phyloP scores from a whole-genome alignment of 2,888 invertebrate species.

The Mythimna albipuncta region DNA sequence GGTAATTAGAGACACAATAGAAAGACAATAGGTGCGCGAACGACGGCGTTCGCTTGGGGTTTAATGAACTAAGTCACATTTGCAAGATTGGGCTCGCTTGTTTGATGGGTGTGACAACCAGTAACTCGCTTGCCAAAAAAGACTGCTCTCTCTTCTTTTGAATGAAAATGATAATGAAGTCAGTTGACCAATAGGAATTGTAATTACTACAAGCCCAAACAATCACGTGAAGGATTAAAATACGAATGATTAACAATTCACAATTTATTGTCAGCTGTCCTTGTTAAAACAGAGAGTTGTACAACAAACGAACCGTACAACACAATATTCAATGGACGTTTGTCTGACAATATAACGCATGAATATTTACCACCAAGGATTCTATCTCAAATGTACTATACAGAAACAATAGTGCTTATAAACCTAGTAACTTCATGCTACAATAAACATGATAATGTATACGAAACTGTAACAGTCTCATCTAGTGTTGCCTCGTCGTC shows the following conservation, averaged over 20 bases:
- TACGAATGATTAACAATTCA: slow-evolving; percentile 35
- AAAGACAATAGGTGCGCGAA: too few relatives aligned
- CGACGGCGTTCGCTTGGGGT: too few relatives aligned
- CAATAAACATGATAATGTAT: background rate
- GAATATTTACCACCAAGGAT: slow-evolving; percentile 72
- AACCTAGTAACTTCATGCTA: background rate
- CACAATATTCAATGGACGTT: slow-evolving; percentile 29
- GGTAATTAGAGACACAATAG: too few relatives aligned
- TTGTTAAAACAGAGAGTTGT: slow-evolving; percentile 70
- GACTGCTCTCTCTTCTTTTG: too few relatives aligned
- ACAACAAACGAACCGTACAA: slow-evolving; percentile 61
- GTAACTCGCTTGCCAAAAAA: background rate
- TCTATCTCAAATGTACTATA: slow-evolving; percentile 62
- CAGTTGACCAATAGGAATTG: background rate
- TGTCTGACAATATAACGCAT: slow-evolving; percentile 59
- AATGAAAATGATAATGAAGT: background rate
- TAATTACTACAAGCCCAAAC: background rate
- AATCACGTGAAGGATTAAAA: slow-evolving; percentile 41
- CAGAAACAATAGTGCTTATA: slow-evolving; percentile 22
- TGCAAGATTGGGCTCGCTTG: background rate
- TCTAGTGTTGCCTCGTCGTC: background rate
- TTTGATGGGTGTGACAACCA: background rate
- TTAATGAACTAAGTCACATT: background rate
- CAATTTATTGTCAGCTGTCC: slow-evolving; percentile 55
- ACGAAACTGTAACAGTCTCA: slow-evolving; percentile 21